A percentile compares a stretch with the other conserved stretches of the same genome.
These are phyloP conservation scores for Dissostichus mawsoni DNA, from an alignment of 2,113 vertebrate species.

Conservation along the genomic window DNA sequence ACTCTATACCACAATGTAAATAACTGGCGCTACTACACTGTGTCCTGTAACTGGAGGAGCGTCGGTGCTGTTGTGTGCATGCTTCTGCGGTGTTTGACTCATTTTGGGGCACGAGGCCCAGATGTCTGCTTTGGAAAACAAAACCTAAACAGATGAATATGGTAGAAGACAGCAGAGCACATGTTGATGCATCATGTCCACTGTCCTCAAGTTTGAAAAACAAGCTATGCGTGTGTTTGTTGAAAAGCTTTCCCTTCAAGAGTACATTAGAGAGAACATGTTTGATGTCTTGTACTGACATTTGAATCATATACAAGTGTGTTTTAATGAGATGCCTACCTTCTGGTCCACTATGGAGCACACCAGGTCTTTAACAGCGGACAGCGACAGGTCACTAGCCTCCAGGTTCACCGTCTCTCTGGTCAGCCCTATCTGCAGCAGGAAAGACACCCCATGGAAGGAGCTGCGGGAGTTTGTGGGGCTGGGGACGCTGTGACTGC, in stretches of 20 bases:
- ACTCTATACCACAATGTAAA: slow-evolving; percentile 62
- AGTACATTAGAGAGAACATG: not conserved
- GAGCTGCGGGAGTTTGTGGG: slow-evolving; percentile 94
- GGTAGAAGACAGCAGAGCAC: slow-evolving; percentile 48
- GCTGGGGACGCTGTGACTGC: slow-evolving; percentile 91
- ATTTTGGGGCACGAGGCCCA: slow-evolving; percentile 59
- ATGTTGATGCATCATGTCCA: slow-evolving; percentile 20
- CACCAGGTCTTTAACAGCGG: slow-evolving; percentile 95
- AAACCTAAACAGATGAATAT: slow-evolving; percentile 66
- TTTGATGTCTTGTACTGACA: not conserved
- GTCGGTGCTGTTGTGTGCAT: slow-evolving; percentile 31
- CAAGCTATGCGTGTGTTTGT: slow-evolving; percentile 14
- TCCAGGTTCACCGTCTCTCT: slow-evolving; percentile 97
- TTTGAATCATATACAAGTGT: not conserved
- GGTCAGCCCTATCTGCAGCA: slow-evolving; percentile 96
- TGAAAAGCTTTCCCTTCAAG: slow-evolving; percentile 10
- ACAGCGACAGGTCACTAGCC: slow-evolving; percentile 92
- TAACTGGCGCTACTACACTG: slow-evolving; percentile 32
- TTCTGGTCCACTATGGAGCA: slow-evolving; percentile 99
- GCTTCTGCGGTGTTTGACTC: slow-evolving; percentile 63
- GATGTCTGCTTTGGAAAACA: slow-evolving; percentile 70
- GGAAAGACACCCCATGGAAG: slow-evolving; percentile 93
- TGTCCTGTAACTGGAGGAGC: slow-evolving; percentile 48
- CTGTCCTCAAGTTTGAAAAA: slow-evolving; percentile 29
- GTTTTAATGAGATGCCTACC: slow-evolving; percentile 79